Conservation (phyloP, 1,140 invertebrate genomes). For the Calliphora vicina region DNA sequence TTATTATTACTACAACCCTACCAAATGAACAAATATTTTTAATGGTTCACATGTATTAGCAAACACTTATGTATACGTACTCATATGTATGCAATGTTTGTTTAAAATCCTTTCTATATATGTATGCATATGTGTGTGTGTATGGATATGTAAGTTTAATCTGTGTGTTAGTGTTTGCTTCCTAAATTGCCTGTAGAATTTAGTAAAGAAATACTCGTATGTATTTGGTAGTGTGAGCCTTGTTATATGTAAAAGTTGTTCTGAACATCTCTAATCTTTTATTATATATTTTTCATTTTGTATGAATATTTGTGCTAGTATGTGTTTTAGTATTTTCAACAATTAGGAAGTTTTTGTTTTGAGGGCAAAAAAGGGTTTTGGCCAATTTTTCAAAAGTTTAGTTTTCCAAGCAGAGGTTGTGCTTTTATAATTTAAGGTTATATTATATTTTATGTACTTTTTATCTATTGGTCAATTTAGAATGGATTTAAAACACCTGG, state of each 20-base stretch:
- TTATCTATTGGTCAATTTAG: conserved; percentile 15
- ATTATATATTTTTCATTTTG: not conserved
- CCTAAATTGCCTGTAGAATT: not conserved
- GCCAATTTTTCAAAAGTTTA: not conserved
- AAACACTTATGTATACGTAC: not conserved
- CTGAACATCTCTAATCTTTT: not conserved
- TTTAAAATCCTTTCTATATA: not conserved
- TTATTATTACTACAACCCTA: not conserved
- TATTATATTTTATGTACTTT: not conserved
- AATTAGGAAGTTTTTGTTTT: not conserved
- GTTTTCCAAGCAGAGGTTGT: not conserved
- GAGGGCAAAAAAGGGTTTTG: no score
- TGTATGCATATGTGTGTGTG: not conserved
- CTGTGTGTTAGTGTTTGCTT: not conserved
- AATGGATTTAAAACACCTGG: conserved; percentile 20
- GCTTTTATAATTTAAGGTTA: not conserved
- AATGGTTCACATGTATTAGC: no score
- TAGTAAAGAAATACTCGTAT: no score
- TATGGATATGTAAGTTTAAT: no score
- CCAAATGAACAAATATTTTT: no score
- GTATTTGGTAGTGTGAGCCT: no score
- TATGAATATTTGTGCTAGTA: no score
- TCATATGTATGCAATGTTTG: not conserved
- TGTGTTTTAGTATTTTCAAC: no score
- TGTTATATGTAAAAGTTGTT: not conserved